Percentiles rank a stretch among this genome's conserved stretches.
phyloP scores from a whole-genome alignment of 2,797 vertebrate species.

The Tapirus indicus region DNA sequence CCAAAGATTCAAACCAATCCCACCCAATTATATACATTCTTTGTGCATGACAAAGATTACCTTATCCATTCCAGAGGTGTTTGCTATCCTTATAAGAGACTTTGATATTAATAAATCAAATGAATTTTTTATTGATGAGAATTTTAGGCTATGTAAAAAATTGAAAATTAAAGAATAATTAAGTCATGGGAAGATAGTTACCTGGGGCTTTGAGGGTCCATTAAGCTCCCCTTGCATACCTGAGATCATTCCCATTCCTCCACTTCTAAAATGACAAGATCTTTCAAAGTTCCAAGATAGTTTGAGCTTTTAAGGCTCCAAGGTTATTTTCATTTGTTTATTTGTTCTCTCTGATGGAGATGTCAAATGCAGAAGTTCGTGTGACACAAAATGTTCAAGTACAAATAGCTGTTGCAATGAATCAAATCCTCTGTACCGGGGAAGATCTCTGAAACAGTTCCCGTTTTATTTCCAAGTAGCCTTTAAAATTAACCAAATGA shows the following conservation, averaged over 20 bases:
- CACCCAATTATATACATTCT: not conserved
- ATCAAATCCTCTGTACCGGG: not conserved
- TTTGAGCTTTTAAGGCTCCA: not conserved
- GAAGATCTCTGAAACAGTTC: not conserved
- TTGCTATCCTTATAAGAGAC: not conserved
- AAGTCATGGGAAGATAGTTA: not conserved
- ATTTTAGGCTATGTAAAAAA: not conserved
- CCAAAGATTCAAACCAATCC: not conserved
- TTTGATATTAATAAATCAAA: constrained; percentile 13
- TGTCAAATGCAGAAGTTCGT: not conserved
- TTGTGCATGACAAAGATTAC: not conserved
- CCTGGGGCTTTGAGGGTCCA: not conserved
- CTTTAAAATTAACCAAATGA: constrained; percentile 44
- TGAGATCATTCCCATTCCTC: not conserved
- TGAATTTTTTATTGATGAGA: not conserved
- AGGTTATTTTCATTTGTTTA: not conserved
- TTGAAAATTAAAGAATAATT: not conserved
- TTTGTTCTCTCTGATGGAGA: not conserved
- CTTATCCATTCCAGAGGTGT: not conserved
- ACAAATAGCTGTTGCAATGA: not conserved
- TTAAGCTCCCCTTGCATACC: not conserved
- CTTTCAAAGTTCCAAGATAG: constrained; percentile 24
- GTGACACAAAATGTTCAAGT: not conserved
- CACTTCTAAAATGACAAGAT: not conserved
- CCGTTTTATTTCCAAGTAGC: not conserved